phyloP scores from a whole-genome alignment of 2,888 invertebrate genomes.

The Eugnorisma glareosa region DNA sequence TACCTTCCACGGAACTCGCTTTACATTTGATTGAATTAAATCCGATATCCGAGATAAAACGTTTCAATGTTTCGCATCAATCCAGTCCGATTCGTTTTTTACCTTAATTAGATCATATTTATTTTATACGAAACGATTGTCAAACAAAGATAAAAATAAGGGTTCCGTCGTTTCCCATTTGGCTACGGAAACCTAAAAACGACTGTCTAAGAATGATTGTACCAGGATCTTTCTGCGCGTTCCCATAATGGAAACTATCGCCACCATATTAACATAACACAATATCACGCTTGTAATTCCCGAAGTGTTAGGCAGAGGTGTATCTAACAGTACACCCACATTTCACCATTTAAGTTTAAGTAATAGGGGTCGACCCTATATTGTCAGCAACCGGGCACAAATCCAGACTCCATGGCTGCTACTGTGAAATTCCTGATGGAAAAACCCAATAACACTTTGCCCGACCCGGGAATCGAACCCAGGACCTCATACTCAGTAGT shows the following conservation, averaged over 20 bases:
- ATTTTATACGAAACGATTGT: conserved; percentile 32
- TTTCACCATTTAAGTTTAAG: no score
- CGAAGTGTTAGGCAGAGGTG: no score
- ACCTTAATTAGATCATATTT: conserved; percentile 32
- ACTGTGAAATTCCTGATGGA: no score
- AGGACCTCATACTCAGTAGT: no score
- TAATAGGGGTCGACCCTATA: no score
- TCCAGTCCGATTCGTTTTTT: conserved; percentile 19
- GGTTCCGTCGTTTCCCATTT: background rate
- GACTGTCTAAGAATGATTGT: background rate
- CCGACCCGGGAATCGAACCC: no score
- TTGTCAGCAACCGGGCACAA: no score
- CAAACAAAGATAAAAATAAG: background rate
- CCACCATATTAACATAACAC: no score
- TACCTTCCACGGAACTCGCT: conserved; percentile 30
- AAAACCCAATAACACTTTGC: no score
- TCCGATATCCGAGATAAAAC: conserved; percentile 44
- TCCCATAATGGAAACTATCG: background rate
- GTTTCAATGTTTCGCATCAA: conserved; percentile 31
- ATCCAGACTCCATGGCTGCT: no score
- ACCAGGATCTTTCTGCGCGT: background rate
- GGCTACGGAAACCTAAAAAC: background rate
- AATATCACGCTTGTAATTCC: no score
- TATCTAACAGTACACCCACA: no score
- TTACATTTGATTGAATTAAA: conserved; percentile 55